Evolutionary conservation across 2,113 vertebrate genomes (phyloP).

Genomic region (Orientallactaga bullata): DNA sequence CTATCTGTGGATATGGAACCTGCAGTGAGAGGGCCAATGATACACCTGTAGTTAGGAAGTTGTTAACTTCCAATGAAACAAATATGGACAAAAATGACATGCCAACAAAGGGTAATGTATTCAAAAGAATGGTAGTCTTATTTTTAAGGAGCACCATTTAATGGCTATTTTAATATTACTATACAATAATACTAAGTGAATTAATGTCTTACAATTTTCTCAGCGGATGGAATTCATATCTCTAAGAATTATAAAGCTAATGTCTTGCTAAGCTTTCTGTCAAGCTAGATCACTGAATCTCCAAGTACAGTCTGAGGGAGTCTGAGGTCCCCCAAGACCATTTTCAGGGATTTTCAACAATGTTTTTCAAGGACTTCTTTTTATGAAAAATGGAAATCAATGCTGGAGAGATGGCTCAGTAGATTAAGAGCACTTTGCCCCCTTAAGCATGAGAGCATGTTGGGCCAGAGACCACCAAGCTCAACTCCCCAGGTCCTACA

Average conservation of each 20-base stretch:
- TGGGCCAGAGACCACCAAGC: too few species aligned
- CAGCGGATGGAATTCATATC: background rate
- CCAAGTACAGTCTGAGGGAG: background rate
- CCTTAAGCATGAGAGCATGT: too few species aligned
- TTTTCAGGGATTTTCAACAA: background rate
- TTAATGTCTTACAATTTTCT: constrained; percentile 25
- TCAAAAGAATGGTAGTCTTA: background rate
- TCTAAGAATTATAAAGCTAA: constrained; percentile 16
- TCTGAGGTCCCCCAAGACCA: background rate
- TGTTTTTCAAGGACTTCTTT: constrained; percentile 22
- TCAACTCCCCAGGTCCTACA: too few species aligned
- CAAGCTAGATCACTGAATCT: background rate
- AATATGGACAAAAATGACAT: constrained; percentile 1
- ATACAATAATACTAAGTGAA: background rate
- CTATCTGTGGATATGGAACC: too few species aligned
- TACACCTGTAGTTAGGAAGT: background rate
- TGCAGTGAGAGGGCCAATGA: background rate
- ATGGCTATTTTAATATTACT: constrained; percentile 44
- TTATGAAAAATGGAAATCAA: background rate
- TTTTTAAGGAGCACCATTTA: background rate
- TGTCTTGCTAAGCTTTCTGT: background rate
- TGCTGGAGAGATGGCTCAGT: too few species aligned
- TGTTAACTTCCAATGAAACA: background rate
- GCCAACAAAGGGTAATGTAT: background rate
- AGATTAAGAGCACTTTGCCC: too few species aligned